A percentile compares a stretch with the other conserved stretches of the same genome.
These are phyloP conservation scores for Orientallactaga bullata DNA, from an alignment of 2,113 vertebrate species.

Conservation along the genomic window DNA sequence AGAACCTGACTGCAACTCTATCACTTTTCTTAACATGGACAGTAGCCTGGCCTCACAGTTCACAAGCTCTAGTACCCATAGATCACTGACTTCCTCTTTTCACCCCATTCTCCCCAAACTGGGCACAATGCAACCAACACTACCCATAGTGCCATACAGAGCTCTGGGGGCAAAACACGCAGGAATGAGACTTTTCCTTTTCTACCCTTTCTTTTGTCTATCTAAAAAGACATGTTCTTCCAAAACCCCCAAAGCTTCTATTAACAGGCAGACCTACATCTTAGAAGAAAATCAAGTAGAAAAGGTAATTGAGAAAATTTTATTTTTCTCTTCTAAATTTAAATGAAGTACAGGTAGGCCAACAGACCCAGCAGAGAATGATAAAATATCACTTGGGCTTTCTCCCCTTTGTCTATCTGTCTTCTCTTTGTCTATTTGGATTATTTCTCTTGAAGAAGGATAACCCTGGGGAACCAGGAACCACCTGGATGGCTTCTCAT, in stretches of 20 bases:
- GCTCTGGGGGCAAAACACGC: background rate
- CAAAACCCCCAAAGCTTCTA: background rate
- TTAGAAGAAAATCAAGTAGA: background rate
- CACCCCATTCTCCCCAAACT: background rate
- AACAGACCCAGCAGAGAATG: background rate
- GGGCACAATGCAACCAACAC: background rate
- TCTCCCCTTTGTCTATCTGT: background rate
- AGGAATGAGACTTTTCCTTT: background rate
- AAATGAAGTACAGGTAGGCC: background rate
- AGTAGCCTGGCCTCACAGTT: background rate
- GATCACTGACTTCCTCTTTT: background rate
- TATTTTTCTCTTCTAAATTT: constrained; percentile 51
- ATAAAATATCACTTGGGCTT: constrained; percentile 27
- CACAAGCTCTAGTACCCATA: background rate
- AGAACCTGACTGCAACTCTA: too few relatives aligned
- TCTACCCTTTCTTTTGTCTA: background rate
- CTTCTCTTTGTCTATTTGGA: constrained; percentile 14
- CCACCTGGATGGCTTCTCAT: constrained; percentile 15
- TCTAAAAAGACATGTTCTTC: constrained; percentile 33
- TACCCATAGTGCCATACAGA: background rate
- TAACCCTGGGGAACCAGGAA: background rate
- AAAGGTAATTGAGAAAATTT: constrained; percentile 28
- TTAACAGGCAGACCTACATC: background rate
- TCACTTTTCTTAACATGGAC: too few relatives aligned
- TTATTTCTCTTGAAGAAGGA: background rate